Evolutionary conservation across 2,797 vertebrate species (phyloP).

Genomic region (Amazona finschi): DNA sequence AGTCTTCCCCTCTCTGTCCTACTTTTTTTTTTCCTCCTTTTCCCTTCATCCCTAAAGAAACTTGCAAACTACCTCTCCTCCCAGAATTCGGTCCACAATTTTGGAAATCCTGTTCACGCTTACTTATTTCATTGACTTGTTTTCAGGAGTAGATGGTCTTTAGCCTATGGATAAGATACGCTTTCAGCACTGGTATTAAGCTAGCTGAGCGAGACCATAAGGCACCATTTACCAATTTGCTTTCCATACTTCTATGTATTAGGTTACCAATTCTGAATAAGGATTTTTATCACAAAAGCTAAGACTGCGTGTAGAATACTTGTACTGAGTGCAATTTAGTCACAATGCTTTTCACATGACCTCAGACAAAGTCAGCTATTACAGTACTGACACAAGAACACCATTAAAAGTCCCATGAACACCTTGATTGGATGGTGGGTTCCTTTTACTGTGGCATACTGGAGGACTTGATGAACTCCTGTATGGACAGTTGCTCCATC

Average conservation of each 20-base stretch:
- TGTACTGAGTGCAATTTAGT: not conserved
- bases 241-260: not conserved
- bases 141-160: not conserved
- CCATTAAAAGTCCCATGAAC: not conserved
- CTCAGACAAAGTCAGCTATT: not conserved
- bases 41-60: not conserved
- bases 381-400: not conserved
- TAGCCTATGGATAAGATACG: not conserved
- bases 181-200: not conserved
- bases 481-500: not conserved
- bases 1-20: not conserved
- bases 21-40: not conserved
- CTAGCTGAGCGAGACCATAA: accelerated
- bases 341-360: not conserved
- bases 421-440: not conserved
- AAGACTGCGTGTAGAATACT: not conserved
- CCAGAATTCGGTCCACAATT: not conserved
- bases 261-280: not conserved
- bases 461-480: not conserved
- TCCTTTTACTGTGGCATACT: not conserved
- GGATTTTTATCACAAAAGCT: not conserved
- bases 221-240: not conserved
- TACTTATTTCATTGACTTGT: not conserved
- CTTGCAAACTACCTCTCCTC: not conserved
- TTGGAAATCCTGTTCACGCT: not conserved